Evolutionary conservation across 2,888 invertebrate species (phyloP), one percentile per base, ranked within the genome.

Genomic region (Osedax frankpressi): DNA sequence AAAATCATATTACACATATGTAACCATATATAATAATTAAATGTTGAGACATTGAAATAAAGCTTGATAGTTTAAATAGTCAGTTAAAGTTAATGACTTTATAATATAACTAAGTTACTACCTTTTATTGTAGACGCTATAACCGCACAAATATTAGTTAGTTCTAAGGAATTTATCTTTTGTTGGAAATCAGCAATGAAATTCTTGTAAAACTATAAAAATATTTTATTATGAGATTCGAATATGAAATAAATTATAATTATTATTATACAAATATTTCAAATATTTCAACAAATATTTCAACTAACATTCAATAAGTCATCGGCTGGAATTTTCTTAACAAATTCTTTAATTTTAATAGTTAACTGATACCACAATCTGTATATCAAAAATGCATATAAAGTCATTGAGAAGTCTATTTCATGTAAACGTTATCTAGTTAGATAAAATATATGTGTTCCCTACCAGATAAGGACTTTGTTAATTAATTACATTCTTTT

Each of bases 331-430:
- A 91, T 90, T 75, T 94, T 86, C 0, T 88, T 84, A 1, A 95
- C 91, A 81, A 95, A 90, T 71, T 88, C 87, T 74, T 89, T 87
- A 73, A 96, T 83, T 86, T 91, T 91, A 72, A 94, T 86, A 0
- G 96, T 95, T 77, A 96, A 85, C 85, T 96, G 95, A 87, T 96
- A 95, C 95, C 95, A 96, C 86, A 96, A 87, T 86, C 94, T 85
- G 76, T 19, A 77, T 75, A 76, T 75, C 73, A 74, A 62, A 71
- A 62, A n/a, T n/a, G n/a, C n/a, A n/a, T n/a, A n/a, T n/a, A n/a
- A n/a, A n/a, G n/a, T n/a, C n/a, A n/a, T n/a, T n/a, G n/a, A n/a
- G n/a, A n/a, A n/a, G n/a, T n/a, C n/a, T n/a, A n/a, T n/a, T n/a
- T n/a, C n/a, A n/a, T n/a, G n/a, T n/a, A n/a, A n/a, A n/a, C n/a